Base-by-base conservation (phyloP, 2,113 vertebrate species). In the Cyphomyrus discorhynchus region DNA sequence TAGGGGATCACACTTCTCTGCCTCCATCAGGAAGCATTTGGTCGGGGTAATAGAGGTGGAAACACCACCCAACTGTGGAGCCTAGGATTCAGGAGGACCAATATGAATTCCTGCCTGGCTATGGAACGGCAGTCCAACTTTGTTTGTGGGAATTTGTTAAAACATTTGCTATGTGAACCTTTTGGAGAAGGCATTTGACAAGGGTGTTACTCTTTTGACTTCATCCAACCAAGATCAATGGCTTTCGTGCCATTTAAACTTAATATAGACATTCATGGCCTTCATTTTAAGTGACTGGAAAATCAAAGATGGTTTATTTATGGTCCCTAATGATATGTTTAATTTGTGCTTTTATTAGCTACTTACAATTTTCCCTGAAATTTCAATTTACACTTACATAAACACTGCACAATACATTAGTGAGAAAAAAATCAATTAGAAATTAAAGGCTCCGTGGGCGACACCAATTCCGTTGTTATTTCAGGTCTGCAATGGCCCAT, bases 361-460 rank as follows among this genome's bases (percentile, higher is more conserved):
- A 80, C 74, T 80, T 80, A 80, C 31, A 80, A 39, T 80, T 80
- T 80, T 80, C 35, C 74, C 35, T 42, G 74, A 80, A 80, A 42
- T 80, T 80, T 80, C 74, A 39, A 80, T 80, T 80, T 80, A 80
- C 74, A 39, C 74, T 42, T 80, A 80, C 35, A 80, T 80, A 80
- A 80, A 80, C 74, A 80, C 35, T 15, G 74, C 74, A 80, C 74
- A 42, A 80, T 80, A 42, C 74, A 39, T 80, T 42, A 42, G 31
- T 11, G 35, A 19, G 35, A 80, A 80, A 80, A 42, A 80, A 80
- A 80, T 80, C 62, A 31, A 70, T 70, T 70, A 31, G 15, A 80
- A 80, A 7, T 80, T 80, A 80, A 80, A 80, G 74, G 74, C 74
- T 80, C 74, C 10, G 5, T 39, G 31, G 31, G 13, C 21, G 45